Evolutionary conservation across 1,140 invertebrate species (phyloP), one percentile per base, ranked within the genome.

Genomic region (Pseudobourletiella spinata): DNA sequence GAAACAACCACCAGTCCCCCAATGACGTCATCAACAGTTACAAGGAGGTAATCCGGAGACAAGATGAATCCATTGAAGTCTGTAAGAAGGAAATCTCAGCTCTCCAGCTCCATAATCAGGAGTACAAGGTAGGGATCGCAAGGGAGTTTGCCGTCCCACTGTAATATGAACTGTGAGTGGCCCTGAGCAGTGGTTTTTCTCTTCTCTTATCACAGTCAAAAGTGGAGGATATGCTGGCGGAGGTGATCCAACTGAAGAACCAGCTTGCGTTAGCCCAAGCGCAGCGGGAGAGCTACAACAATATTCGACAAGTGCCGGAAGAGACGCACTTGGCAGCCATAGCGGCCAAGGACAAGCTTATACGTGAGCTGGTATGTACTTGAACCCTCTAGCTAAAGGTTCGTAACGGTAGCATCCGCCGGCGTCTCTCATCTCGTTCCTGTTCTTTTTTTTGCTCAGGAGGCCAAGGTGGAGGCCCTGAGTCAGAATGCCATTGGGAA

Each of bases 231-330:
- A 76, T 89, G 30, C 77, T 80, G 68, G 77, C 82, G 11, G 80
- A 85, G 14, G 82, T 91, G 52, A 82, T 84, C 11, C 85, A 90
- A 71, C 76, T 95, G 14, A 85, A 84, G 71, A 90, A 93, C 76
- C 90, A 95, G 76, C 92, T 92, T 76, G 85, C 88, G 2, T 75
- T 95, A 42, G 75, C 93, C 0, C 88, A 89, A 77, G 90, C 87
- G 1, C 86, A 89, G 57, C 76, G 75, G 72, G 74, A 75, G 59
- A 48, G 62, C 64, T 35, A 73, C 25, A 15, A 35, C 42, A 57
- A 42, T 26, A n/a, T 56, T 39, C 42, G 57, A 25, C 46, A 58
- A 24, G 59, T 63, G 61, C 54, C 58, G 18, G 57, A 61, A 42
- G 65, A 52, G 24, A 59, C 70, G 39, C 62, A 67, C 57, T n/a